Evolutionary conservation across 2,797 vertebrate species (phyloP), one percentile per base, ranked within the genome.

Genomic region (Parauchenoglanis ngamensis): DNA sequence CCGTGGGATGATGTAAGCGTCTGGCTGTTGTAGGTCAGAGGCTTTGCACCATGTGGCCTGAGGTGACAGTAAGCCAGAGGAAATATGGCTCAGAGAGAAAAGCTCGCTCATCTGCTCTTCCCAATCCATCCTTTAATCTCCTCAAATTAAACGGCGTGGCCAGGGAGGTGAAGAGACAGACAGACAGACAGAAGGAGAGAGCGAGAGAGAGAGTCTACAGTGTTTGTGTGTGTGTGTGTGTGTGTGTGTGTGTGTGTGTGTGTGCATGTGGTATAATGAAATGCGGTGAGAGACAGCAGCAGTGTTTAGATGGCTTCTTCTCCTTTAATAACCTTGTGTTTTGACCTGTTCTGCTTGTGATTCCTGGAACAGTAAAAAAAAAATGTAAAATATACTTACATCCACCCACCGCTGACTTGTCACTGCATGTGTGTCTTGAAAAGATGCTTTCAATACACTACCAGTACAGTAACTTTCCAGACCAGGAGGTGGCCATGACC

Each of bases 121-220:
- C 88, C 90, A 82, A 88, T 88, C 86, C 92, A 87, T 89, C 93
- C 93, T 94, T 94, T 94, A 95, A 95, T 95, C 93, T 95, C 91
- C 89, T 87, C 90, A 95, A 95, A 95, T 95, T 90, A 94, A 95
- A 94, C 90, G 90, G 93, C 90, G 91, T 90, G 85, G 88, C 89
- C 90, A 89, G 80, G 85, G 90, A 90, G 87, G 78, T 56, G 35
- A 46, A 84, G 31, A 76, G 54, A 57, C 52, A 67, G 31, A 56
- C 40, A 75, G 72, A 28, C 19, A 79, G 31, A 59, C 31, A 70
- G 15, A 73, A 8, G 23, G 35, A 44, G 49, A 31, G 44, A 75
- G 44, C 23, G 21, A 28, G 46, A 17, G 49, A 54, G 54, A 59
- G 77, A 25, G 28, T 17, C 35, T 57, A 8, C 52, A 19, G 76